These are phyloP conservation scores for Euleptes europaea DNA, from an alignment of 2,113 vertebrate species.

Conservation along the genomic window DNA sequence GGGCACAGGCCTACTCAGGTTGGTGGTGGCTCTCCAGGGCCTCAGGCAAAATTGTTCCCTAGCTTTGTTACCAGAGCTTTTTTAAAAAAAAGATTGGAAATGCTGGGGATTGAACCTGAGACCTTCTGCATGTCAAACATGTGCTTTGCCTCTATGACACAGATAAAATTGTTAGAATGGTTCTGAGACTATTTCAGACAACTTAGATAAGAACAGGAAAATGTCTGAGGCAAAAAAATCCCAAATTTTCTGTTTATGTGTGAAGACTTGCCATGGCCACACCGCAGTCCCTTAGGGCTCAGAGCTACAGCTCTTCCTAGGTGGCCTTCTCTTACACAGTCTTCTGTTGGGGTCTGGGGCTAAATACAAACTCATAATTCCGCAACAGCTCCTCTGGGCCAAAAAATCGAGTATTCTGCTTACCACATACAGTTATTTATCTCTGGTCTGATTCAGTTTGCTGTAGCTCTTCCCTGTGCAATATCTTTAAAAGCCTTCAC, in stretches of 20 bases:
- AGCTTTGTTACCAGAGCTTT: neutral
- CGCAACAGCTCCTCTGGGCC: neutral
- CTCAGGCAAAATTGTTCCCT: neutral
- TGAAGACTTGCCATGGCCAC: neutral
- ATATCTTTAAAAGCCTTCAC: neutral
- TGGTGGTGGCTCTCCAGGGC: neutral
- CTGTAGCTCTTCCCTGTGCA: neutral
- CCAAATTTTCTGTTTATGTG: neutral
- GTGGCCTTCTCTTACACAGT: neutral
- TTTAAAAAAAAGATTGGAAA: neutral
- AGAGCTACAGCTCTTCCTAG: neutral
- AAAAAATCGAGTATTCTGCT: neutral
- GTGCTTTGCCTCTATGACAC: neutral
- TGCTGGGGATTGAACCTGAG: neutral
- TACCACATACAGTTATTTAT: conserved; percentile 8
- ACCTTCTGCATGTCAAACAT: neutral
- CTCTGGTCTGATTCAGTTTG: conserved; percentile 9
- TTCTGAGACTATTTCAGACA: neutral
- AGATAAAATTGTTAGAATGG: neutral
- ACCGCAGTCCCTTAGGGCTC: neutral
- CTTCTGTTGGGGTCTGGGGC: neutral
- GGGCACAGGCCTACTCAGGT: no score
- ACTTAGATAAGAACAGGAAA: neutral
- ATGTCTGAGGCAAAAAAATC: neutral
- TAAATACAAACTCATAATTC: neutral